Base-by-base conservation (phyloP, 53 echinoderm and acorn worm species). In the Holothuria scabra region DNA sequence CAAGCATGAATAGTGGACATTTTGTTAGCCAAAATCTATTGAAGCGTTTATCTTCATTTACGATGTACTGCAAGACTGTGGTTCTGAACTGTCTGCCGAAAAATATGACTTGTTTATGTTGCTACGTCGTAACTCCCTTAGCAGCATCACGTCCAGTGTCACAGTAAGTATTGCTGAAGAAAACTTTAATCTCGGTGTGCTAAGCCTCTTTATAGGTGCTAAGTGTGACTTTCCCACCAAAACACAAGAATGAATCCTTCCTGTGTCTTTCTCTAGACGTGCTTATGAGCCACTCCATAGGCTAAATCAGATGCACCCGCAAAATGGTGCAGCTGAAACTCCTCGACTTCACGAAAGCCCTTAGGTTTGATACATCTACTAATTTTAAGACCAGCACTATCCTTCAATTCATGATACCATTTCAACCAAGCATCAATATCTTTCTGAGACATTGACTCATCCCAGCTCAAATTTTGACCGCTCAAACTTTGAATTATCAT, bases 311-410 rank as follows among this genome's bases (percentile, higher is more conserved):
- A 86, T 74, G 93, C 89, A 82, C 88, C 93, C 33, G 88, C 75
- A 37, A 91, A 93, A 44, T 91, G 87, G 49, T 93, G 93, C 16
- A 88, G 56, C 46, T 86, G 44, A 49, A 59, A 86, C 41, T 86
- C 70, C 34, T 56, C 66, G n/a, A 81, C 84, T 41, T 34, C 59
- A 31, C 84, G 87, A 49, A 85, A 80, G 52, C 72, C 55, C 24
- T 85, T 76, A 28, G 92, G 92, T 59, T 88, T 93, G 12, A 90
- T 66, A 79, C 90, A 93, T 88, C 93, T 88, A 69, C 76, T 70
- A 1, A 93, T 86, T 65, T 70, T 64, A 56, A 83, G 87, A 69
- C 79, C 79, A 23, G 67, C 87, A 84, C 90, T 84, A 62, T 84
- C 46, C 14, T 89, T 86, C 26, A 93, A 69, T 56, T 90, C 90